A percentile compares a stretch with the other conserved stretches of the same genome.
Evolutionary conservation across 2,888 invertebrate species (phyloP).

Genomic region (Melikaiella ostensackeni): DNA sequence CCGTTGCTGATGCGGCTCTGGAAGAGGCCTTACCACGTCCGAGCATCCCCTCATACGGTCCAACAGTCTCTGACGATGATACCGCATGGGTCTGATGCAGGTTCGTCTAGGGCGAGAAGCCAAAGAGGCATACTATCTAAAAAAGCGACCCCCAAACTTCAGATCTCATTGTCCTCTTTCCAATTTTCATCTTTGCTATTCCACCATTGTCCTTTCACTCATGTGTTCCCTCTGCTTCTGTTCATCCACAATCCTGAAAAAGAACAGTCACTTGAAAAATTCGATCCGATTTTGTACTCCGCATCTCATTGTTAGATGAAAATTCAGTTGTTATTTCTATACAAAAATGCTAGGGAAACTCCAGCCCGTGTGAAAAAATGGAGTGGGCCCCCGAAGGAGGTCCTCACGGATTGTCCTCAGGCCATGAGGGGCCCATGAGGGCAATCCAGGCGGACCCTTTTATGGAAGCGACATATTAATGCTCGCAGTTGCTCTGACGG

Average conservation of each 20-base stretch:
- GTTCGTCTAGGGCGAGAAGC: slow-evolving; percentile 66
- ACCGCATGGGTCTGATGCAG: slow-evolving; percentile 67
- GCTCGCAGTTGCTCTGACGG: no score
- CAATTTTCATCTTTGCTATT: not conserved
- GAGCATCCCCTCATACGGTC: slow-evolving; percentile 65
- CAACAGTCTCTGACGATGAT: slow-evolving; percentile 50
- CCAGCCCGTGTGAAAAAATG: no score
- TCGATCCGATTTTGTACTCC: no score
- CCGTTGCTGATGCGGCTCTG: slow-evolving; percentile 57
- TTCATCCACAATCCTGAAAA: not conserved
- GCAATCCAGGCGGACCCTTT: no score
- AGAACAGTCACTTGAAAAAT: not conserved
- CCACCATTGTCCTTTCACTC: not conserved
- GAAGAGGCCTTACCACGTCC: slow-evolving; percentile 62
- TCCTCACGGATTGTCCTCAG: no score
- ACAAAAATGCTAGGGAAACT: no score
- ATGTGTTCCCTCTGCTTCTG: not conserved
- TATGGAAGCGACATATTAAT: no score
- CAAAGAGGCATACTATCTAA: slow-evolving; percentile 62
- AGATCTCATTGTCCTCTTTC: not conserved
- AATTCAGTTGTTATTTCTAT: no score
- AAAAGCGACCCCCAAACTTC: not conserved
- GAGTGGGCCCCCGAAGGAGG: no score
- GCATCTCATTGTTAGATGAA: no score
- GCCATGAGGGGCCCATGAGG: no score